Conservation (phyloP, 2,888 invertebrate genomes). For the Ctenicera cuprea region DNA sequence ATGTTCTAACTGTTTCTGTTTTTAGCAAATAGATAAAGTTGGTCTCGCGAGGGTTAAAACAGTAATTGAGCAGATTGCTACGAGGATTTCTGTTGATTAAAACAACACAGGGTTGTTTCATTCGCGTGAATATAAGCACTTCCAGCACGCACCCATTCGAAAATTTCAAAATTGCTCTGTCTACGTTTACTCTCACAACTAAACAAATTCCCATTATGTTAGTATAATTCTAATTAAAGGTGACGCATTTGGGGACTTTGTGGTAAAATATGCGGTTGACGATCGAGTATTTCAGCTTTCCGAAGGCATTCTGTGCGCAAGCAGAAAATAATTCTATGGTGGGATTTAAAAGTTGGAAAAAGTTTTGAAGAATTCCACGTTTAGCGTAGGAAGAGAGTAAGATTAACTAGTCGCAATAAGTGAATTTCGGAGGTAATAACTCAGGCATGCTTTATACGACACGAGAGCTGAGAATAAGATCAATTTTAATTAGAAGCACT, state of each 20-base stretch:
- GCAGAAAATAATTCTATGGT: conserved; percentile 1
- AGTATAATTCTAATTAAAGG: conserved; percentile 15
- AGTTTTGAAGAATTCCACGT: neutral
- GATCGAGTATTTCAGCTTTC: no score
- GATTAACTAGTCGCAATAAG: neutral
- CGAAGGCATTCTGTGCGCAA: no score
- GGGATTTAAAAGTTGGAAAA: neutral
- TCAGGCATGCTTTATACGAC: conserved; percentile 1
- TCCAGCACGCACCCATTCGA: conserved; percentile 50
- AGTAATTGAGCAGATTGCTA: conserved; percentile 66
- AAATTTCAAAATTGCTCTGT: conserved; percentile 47
- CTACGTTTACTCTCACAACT: conserved; percentile 36
- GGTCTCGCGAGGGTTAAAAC: conserved; percentile 63
- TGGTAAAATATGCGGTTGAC: conserved; percentile 1
- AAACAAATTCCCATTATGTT: conserved; percentile 28
- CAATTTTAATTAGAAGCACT: conserved; percentile 17
- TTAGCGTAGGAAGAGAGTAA: neutral
- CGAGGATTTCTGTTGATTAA: conserved; percentile 66
- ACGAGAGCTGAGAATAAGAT: neutral
- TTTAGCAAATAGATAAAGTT: conserved; percentile 63
- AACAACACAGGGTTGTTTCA: conserved; percentile 59
- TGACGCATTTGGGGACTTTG: neutral
- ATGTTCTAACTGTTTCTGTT: conserved; percentile 58
- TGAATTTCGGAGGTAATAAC: neutral
- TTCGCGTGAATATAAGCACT: conserved; percentile 49